phyloP scores from a whole-genome alignment of 2,113 vertebrate genomes.

The Apus apus region DNA sequence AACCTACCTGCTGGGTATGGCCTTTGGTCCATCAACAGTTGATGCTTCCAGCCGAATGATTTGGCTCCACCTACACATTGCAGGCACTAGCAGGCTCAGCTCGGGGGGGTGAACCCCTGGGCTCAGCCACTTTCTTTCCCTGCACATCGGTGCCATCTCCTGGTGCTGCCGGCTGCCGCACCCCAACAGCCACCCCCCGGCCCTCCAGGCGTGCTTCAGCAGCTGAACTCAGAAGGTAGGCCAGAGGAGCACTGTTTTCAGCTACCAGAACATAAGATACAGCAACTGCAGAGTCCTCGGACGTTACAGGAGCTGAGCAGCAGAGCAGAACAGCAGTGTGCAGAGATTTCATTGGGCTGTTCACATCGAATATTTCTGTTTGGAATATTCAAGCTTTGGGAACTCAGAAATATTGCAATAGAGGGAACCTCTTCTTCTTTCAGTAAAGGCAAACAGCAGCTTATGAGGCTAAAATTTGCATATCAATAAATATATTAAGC shows the following conservation, averaged over 20 bases:
- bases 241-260: neutral
- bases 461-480: neutral
- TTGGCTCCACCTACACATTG: neutral
- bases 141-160: slow-evolving; percentile 30
- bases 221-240: neutral
- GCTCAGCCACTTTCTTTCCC: neutral
- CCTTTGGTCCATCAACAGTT: neutral
- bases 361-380: neutral
- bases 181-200: neutral
- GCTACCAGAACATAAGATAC: neutral
- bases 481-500: neutral
- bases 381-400: neutral
- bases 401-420: neutral
- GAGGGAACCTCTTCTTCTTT: neutral
- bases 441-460: neutral
- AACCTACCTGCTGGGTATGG: neutral
- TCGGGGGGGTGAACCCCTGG: accelerated
- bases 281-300: neutral
- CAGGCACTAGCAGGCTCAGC: neutral
- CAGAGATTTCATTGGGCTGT: neutral
- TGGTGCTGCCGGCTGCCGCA: neutral
- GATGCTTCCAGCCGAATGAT: neutral
- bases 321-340: accelerated
- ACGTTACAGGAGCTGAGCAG: neutral
- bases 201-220: neutral